Conservation (phyloP, 23 tunicate genomes). For the Halocynthia aurantium region DNA sequence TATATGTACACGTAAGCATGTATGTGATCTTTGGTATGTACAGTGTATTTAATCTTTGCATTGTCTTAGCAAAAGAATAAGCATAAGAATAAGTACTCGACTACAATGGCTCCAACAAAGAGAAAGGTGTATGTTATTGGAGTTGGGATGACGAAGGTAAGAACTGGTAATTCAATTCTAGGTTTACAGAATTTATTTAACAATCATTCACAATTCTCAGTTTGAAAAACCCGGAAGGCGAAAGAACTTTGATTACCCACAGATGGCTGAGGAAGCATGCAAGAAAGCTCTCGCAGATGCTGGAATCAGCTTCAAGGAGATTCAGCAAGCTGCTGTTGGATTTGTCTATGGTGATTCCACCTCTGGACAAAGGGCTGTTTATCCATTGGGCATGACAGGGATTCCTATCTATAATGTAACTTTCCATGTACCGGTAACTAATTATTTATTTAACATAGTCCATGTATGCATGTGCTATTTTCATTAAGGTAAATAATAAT, state of each 20-base stretch:
- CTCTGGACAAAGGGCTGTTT: slow-evolving; percentile 88
- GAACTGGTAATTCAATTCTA: background rate
- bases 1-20: too few species aligned
- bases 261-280: slow-evolving; percentile 95
- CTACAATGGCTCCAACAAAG: slow-evolving; percentile 23
- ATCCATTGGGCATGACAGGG: slow-evolving; percentile 90
- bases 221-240: slow-evolving; percentile 99
- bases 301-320: slow-evolving; percentile 61
- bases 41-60: too few species aligned
- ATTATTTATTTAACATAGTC: too few species aligned
- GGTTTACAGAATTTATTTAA: too few species aligned
- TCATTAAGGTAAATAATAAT: slow-evolving; percentile 79
- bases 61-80: too few species aligned
- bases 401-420: slow-evolving; percentile 91
- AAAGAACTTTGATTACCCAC: slow-evolving; percentile 93
- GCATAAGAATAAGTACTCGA: too few species aligned
- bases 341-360: slow-evolving; percentile 97
- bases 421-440: background rate
- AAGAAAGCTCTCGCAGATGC: slow-evolving; percentile 92
- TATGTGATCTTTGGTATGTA: too few species aligned
- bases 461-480: too few species aligned
- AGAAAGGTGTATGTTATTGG: slow-evolving; percentile 98
- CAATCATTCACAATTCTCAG: slow-evolving; percentile 17
- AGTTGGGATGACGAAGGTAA: slow-evolving; percentile 98
- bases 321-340: slow-evolving; percentile 91